These are phyloP conservation scores for Dicrostonyx torquatus DNA, from an alignment of 2,797 vertebrate genomes.

Conservation along the genomic window DNA sequence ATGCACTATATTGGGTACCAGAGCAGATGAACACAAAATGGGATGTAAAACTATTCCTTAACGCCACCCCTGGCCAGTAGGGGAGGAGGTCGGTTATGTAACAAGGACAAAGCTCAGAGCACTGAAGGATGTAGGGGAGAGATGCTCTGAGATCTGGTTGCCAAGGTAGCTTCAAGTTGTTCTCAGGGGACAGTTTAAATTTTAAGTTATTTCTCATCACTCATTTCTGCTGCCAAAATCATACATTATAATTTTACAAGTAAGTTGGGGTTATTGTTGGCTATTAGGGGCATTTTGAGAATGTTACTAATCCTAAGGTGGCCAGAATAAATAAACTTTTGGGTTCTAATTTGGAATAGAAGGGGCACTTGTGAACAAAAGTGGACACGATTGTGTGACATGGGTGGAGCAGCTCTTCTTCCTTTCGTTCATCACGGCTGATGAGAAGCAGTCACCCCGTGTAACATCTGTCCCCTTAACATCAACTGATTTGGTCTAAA, in stretches of 20 bases:
- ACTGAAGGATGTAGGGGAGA: fast-evolving
- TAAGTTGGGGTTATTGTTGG: not conserved
- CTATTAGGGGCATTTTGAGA: not conserved
- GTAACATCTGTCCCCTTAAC: not conserved
- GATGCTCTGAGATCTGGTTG: not conserved
- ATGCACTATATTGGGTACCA: not conserved
- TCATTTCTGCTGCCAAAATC: not conserved
- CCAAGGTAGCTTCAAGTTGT: not conserved
- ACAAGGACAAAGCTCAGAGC: not conserved
- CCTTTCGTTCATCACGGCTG: not conserved
- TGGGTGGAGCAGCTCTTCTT: fast-evolving
- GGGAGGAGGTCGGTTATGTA: not conserved
- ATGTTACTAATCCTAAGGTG: not conserved
- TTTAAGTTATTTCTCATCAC: constrained; percentile 28
- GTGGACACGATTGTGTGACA: not conserved
- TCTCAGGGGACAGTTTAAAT: not conserved
- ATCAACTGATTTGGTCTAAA: not conserved
- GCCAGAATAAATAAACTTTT: not conserved
- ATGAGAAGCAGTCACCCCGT: not conserved
- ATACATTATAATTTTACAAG: not conserved
- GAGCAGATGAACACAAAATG: not conserved
- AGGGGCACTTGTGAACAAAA: not conserved
- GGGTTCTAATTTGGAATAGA: not conserved
- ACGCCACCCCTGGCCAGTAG: not conserved
- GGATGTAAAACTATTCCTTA: not conserved